phyloP scores from a whole-genome alignment of 2,888 invertebrate genomes.

The Eudasyphora cyanicolor region DNA sequence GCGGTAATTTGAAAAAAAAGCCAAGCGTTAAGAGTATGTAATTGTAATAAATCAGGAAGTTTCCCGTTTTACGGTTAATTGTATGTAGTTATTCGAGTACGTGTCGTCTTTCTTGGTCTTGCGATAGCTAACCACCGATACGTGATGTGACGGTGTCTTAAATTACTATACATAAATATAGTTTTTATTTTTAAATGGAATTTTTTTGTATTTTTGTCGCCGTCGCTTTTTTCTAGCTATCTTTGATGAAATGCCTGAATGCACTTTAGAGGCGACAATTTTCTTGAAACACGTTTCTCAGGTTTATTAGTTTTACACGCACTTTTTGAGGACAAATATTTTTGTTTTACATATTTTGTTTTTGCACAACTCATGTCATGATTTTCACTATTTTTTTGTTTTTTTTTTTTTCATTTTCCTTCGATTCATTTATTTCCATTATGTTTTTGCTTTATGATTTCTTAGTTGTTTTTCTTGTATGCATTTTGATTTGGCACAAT shows the following conservation, averaged over 20 bases:
- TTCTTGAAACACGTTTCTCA: conserved; percentile 63
- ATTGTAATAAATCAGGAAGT: conserved; percentile 35
- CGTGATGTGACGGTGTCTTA: conserved; percentile 17
- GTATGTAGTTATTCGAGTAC: no score
- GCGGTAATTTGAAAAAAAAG: neutral
- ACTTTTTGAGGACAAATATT: conserved; percentile 31
- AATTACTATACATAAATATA: conserved; percentile 19
- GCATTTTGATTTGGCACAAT: conserved; percentile 52
- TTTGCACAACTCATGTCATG: conserved; percentile 23
- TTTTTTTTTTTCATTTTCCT: no score
- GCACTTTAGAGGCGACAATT: conserved; percentile 36
- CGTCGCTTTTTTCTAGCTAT: neutral
- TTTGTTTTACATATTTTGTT: neutral
- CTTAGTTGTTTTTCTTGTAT: conserved; percentile 7
- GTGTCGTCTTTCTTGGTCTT: no score
- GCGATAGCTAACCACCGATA: neutral
- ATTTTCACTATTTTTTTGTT: conserved; percentile 55
- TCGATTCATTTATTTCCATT: neutral
- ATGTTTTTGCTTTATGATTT: conserved; percentile 23
- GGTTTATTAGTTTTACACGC: conserved; percentile 49
- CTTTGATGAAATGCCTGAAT: conserved; percentile 9
- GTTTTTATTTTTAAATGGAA: conserved; percentile 22
- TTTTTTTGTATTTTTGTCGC: conserved; percentile 34
- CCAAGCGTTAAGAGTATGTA: conserved; percentile 15
- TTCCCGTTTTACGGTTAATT: conserved; percentile 20